phyloP scores from a whole-genome alignment of 2,888 invertebrate species.

The Panopea generosa region DNA sequence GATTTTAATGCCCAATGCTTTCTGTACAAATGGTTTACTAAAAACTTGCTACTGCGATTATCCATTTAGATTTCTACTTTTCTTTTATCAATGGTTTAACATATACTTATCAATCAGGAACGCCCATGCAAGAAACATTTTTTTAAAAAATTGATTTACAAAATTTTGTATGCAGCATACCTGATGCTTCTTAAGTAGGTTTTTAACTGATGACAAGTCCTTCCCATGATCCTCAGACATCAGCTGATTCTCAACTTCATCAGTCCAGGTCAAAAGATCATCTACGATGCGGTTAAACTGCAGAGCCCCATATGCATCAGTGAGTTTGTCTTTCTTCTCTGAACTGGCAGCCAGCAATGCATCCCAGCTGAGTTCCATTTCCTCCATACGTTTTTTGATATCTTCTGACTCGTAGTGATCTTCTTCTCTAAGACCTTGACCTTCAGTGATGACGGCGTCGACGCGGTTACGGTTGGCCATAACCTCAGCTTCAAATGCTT shows the following conservation, averaged over 20 bases:
- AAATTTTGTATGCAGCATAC: too few species aligned
- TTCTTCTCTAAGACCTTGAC: slow-evolving; percentile 87
- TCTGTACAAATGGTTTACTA: too few species aligned
- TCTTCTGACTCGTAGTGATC: slow-evolving; percentile 95
- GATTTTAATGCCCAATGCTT: too few species aligned
- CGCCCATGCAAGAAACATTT: too few species aligned
- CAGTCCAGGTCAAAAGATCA: slow-evolving; percentile 97
- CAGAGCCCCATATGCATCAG: slow-evolving; percentile 95
- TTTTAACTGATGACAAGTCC: slow-evolving; percentile 94
- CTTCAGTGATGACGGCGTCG: slow-evolving; percentile 90
- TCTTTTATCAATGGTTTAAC: too few species aligned
- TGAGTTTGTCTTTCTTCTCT: slow-evolving; percentile 93
- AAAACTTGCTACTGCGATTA: too few species aligned
- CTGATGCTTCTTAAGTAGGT: slow-evolving; percentile 88
- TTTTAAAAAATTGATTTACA: too few species aligned
- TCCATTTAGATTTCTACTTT: too few species aligned
- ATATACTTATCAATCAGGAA: too few species aligned
- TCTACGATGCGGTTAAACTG: slow-evolving; percentile 95
- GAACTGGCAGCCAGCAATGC: slow-evolving; percentile 93
- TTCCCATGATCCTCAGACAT: slow-evolving; percentile 93
- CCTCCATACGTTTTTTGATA: slow-evolving; percentile 93
- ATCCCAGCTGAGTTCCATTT: slow-evolving; percentile 94
- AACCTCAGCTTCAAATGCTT: slow-evolving; percentile 97
- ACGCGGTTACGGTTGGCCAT: slow-evolving; percentile 95
- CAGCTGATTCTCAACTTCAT: slow-evolving; percentile 92